Base-by-base conservation (phyloP, 2,113 vertebrate species). In the Globicephala melas region DNA sequence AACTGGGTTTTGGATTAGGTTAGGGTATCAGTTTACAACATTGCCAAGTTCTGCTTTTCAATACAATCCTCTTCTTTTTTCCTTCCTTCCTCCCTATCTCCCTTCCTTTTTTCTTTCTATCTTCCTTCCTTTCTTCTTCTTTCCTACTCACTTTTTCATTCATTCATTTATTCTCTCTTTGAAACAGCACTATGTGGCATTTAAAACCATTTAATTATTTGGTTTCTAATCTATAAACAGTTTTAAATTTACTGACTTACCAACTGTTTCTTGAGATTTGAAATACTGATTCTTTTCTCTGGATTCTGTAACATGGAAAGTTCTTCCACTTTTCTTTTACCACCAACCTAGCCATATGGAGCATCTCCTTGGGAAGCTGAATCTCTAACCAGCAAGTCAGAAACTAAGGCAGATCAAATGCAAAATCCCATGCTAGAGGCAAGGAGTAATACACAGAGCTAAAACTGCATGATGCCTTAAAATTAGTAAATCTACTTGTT, bases 181-280 rank as follows among this genome's bases (percentile, higher is more conserved):
- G 38, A 94, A 93, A 70, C 2, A 79, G 26, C 14, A 53, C 44
- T 58, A 15, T 82, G 28, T 79, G 26, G 44, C 80, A 82, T 68
- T 91, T 94, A 71, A 80, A 91, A 23, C 67, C 36, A 80, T 74
- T 89, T 94, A 50, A 74, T 82, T 67, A 38, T 73, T 67, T 85
- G 70, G 14, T 70, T 96, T 88, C 28, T 68, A 50, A 91, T 81
- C 50, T 89, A 76, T 81, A 88, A 44, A 67, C 31, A 86, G 25
- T 70, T 94, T 18, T 91, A 95, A 73, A 94, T 71, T 77, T 91
- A 74, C 44, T 84, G 65, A 18, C 20, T 95, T 87, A 60, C 44
- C 21, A 41, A 82, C 26, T 82, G 79, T 68, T 94, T 76, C 53
- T 93, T 93, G 58, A 63, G 20, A 28, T 96, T 86, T 82, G n/a